Percentiles rank a stretch among this genome's conserved stretches.
phyloP scores from a whole-genome alignment of 2,888 invertebrate species.

The Drosophila borborema region DNA sequence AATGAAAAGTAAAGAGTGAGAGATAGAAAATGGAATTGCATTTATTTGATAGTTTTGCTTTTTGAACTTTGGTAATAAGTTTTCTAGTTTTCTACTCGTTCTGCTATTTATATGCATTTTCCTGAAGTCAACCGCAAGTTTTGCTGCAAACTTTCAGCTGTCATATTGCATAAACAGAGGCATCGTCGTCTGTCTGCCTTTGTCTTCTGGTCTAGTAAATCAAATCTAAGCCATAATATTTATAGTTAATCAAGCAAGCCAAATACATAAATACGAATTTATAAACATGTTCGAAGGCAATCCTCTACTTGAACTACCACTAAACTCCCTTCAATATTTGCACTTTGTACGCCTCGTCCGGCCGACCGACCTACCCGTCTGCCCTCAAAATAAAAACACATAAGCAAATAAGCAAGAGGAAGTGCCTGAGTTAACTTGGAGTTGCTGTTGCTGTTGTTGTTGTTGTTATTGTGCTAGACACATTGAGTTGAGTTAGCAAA shows the following conservation, averaged over 20 bases:
- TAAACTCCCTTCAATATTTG: conserved; percentile 60
- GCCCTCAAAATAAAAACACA: conserved; percentile 36
- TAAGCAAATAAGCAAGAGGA: conserved; percentile 58
- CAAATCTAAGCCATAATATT: conserved; percentile 70
- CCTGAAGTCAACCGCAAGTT: conserved; percentile 31
- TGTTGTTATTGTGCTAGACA: conserved; percentile 53
- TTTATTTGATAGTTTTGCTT: conserved; percentile 25
- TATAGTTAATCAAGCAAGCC: conserved; percentile 78
- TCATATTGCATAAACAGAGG: conserved; percentile 35
- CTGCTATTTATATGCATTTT: conserved; percentile 35
- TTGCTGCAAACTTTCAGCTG: conserved; percentile 43
- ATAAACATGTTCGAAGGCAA: conserved; percentile 67
- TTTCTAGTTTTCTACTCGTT: conserved; percentile 25
- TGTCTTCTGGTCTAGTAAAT: conserved; percentile 47
- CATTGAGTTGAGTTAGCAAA: conserved; percentile 71
- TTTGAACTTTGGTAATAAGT: conserved; percentile 26
- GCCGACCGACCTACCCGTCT: neutral
- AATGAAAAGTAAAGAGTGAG: conserved; percentile 1
- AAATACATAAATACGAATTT: conserved; percentile 75
- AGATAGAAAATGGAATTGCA: conserved; percentile 23
- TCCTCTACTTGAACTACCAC: conserved; percentile 2
- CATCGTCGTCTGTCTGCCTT: conserved; percentile 18
- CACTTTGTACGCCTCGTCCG: conserved; percentile 9
- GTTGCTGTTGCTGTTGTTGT: conserved; percentile 18
- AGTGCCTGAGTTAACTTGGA: conserved; percentile 36